phyloP scores from a whole-genome alignment of 2,888 invertebrate genomes.

The Halictus quadricinctus region DNA sequence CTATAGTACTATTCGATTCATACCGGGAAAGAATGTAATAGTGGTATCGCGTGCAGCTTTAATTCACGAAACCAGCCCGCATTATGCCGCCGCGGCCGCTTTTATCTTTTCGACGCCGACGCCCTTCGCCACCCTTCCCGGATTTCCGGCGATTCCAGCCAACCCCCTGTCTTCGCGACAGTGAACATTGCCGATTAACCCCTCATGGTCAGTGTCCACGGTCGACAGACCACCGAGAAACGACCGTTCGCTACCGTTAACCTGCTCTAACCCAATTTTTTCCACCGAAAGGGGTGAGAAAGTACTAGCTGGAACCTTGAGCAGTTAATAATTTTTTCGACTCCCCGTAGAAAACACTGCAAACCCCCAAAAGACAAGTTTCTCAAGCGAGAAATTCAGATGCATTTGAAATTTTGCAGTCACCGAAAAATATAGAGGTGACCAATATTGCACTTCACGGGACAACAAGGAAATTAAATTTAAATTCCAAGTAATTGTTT shows the following conservation, averaged over 20 bases:
- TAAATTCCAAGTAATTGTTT: no score
- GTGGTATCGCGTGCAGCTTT: constrained; percentile 70
- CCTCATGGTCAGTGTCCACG: not conserved
- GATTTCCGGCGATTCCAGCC: constrained; percentile 4
- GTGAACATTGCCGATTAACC: constrained; percentile 5
- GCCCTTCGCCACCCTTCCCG: not conserved
- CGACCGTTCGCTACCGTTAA: not conserved
- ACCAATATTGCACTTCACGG: no score
- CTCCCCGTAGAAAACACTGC: no score
- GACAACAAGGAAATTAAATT: no score
- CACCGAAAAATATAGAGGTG: no score
- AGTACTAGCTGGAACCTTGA: not conserved
- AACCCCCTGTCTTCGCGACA: constrained; percentile 6
- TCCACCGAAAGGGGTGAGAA: not conserved
- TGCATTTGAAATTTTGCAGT: no score
- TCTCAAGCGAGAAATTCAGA: no score
- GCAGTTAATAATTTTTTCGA: no score
- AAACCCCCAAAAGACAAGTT: no score
- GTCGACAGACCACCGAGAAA: not conserved
- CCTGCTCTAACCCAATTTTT: not conserved
- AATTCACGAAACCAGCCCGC: constrained; percentile 48
- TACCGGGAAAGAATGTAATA: constrained; percentile 66
- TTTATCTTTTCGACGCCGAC: constrained; percentile 21
- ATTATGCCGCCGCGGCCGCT: constrained; percentile 24
- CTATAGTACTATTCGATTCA: constrained; percentile 73